Conservation (phyloP, 2,888 invertebrate species). For the Molorchus minor region DNA sequence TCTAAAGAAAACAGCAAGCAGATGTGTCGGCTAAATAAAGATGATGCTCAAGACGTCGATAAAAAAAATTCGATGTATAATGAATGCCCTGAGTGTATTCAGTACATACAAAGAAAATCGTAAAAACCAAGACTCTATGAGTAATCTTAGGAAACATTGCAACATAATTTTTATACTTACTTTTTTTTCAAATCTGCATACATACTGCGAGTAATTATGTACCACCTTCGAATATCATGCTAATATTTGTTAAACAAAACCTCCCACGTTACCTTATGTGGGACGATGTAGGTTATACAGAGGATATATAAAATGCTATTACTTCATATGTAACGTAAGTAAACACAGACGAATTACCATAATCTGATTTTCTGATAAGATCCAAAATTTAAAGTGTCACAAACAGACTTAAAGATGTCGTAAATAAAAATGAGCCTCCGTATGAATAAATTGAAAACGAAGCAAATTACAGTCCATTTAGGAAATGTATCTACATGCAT, state of each 20-base stretch:
- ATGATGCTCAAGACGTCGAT: constrained; percentile 13
- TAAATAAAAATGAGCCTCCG: not conserved
- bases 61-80: constrained; percentile 11
- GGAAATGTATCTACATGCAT: too few relatives aligned
- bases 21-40: too few relatives aligned
- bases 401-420: not conserved
- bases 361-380: constrained; percentile 20
- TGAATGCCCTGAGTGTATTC: constrained; percentile 45
- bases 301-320: constrained; percentile 36
- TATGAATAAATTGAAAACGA: not conserved
- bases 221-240: constrained; percentile 42
- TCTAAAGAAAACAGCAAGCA: constrained; percentile 30
- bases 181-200: constrained; percentile 5
- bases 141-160: too few relatives aligned
- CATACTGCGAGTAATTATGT: constrained; percentile 8
- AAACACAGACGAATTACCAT: constrained; percentile 37
- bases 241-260: constrained; percentile 35
- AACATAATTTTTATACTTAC: constrained; percentile 23
- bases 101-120: constrained; percentile 32
- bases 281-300: constrained; percentile 47
- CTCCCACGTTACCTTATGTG: constrained; percentile 39
- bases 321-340: constrained; percentile 40
- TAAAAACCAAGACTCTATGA: too few relatives aligned
- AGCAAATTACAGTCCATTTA: too few relatives aligned
- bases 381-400: not conserved